These are phyloP conservation scores for Ceratosolen solmsi DNA, from an alignment of 1,140 invertebrate species.

Conservation along the genomic window DNA sequence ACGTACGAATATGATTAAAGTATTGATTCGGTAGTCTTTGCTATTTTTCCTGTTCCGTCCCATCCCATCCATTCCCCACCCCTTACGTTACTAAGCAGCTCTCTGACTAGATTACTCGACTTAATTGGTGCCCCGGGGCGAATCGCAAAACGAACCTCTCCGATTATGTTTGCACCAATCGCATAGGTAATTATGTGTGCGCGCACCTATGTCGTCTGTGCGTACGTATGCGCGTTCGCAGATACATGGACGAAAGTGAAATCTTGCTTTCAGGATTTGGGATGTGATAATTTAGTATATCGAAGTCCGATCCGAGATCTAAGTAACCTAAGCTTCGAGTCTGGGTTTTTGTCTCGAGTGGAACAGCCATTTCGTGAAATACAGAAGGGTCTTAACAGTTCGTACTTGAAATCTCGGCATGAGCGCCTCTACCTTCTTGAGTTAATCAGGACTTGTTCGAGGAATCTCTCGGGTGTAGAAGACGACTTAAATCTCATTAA, in stretches of 20 bases:
- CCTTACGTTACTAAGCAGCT: background rate
- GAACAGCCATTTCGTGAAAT: conserved; percentile 26
- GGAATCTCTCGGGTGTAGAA: background rate
- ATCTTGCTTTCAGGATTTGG: background rate
- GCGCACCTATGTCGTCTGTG: background rate
- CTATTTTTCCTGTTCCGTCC: background rate
- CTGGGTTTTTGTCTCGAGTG: conserved; percentile 37
- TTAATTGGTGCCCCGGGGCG: conserved; percentile 14
- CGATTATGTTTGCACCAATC: background rate
- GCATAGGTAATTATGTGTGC: too few species aligned
- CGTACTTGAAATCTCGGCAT: conserved; percentile 42
- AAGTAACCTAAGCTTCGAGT: background rate
- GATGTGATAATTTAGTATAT: conserved; percentile 23
- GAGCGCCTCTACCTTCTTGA: conserved; percentile 31
- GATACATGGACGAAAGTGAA: background rate
- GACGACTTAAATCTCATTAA: conserved; percentile 46
- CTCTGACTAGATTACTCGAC: conserved; percentile 36
- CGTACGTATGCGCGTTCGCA: background rate
- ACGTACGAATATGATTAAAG: background rate
- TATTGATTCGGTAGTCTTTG: conserved; percentile 10
- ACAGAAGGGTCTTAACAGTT: conserved; percentile 40
- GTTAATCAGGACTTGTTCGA: conserved; percentile 49
- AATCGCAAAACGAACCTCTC: background rate
- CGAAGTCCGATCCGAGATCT: background rate
- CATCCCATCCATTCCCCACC: background rate